These are phyloP conservation scores for Rhagoletis pomonella DNA, from an alignment of 1,140 invertebrate genomes.

Conservation along the genomic window DNA sequence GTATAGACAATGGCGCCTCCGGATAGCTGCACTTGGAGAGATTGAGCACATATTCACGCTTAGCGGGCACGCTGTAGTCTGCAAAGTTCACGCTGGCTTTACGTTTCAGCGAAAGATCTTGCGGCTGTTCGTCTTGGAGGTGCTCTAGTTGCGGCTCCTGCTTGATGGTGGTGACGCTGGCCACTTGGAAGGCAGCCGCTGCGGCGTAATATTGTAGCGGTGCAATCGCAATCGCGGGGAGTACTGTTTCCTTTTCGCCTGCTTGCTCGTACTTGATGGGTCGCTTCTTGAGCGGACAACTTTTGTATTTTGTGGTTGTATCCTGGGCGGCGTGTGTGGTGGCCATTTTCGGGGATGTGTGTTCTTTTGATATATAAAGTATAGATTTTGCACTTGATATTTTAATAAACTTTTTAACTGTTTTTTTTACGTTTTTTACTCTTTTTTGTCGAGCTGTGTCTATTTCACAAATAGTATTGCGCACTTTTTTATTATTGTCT, in stretches of 20 bases:
- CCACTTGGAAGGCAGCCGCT: constrained; percentile 62
- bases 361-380: background rate
- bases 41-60: constrained; percentile 70
- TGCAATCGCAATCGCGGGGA: background rate
- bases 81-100: constrained; percentile 61
- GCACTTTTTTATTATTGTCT: constrained; percentile 18
- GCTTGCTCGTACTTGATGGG: constrained; percentile 81
- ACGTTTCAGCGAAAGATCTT: constrained; percentile 78
- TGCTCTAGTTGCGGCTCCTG: constrained; percentile 54
- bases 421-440: too few species aligned
- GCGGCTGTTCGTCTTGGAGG: constrained; percentile 75
- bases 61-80: constrained; percentile 65
- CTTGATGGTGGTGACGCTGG: constrained; percentile 57
- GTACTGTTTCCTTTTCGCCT: constrained; percentile 55
- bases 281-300: constrained; percentile 92
- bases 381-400: background rate
- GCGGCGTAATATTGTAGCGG: constrained; percentile 59
- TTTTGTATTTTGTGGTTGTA: constrained; percentile 81
- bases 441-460: background rate
- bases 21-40: constrained; percentile 65
- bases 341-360: constrained; percentile 60
- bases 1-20: background rate
- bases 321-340: constrained; percentile 36
- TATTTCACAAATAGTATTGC: background rate
- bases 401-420: too few species aligned